Conservation (phyloP, 2,797 vertebrate genomes). For the Onychomys arenicola region DNA sequence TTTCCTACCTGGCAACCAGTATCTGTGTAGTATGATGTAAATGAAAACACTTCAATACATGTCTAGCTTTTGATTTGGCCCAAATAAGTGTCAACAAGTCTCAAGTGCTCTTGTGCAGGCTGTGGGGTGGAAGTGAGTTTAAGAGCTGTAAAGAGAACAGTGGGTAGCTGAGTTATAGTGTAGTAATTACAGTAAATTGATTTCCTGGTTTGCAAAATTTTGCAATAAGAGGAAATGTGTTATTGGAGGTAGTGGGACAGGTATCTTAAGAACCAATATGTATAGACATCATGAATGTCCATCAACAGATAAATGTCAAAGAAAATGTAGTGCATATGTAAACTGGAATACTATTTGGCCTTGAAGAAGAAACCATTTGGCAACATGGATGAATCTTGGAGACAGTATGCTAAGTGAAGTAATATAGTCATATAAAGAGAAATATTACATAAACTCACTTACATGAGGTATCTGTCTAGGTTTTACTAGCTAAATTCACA, state of each 20-base stretch:
- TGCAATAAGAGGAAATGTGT: background rate
- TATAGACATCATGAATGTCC: background rate
- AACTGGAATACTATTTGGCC: background rate
- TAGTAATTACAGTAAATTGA: background rate
- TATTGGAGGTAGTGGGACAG: background rate
- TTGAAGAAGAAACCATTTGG: background rate
- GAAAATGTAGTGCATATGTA: background rate
- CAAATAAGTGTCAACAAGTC: background rate
- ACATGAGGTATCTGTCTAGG: background rate
- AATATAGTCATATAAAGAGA: background rate
- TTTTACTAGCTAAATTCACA: background rate
- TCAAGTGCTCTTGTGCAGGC: background rate
- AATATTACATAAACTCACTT: background rate
- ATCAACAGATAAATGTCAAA: background rate
- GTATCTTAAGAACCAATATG: background rate
- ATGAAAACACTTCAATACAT: background rate
- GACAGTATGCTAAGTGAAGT: background rate
- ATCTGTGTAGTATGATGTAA: background rate
- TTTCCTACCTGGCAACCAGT: background rate
- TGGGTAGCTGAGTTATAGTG: background rate
- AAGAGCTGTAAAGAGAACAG: background rate
- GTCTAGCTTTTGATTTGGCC: background rate
- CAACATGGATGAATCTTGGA: background rate
- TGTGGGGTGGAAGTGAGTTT: background rate
- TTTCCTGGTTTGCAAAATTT: conserved; percentile 4